Percentiles rank a stretch among this genome's conserved stretches.
These are phyloP conservation scores for Ferrisia virgata DNA, from an alignment of 2,888 invertebrate species.

Conservation along the genomic window DNA sequence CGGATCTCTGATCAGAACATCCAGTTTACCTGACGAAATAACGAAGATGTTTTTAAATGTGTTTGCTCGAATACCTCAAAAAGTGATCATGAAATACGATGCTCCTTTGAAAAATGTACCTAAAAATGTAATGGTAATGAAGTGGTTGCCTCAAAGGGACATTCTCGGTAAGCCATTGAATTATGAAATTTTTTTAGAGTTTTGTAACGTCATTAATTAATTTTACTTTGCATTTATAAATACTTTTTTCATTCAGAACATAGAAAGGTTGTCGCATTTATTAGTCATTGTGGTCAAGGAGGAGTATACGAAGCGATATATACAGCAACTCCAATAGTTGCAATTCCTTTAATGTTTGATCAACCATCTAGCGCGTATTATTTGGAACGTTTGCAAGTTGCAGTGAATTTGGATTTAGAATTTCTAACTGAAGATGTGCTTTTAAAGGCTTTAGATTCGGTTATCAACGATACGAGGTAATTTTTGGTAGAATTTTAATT, in stretches of 20 bases:
- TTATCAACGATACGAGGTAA: not conserved
- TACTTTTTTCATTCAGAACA: not conserved
- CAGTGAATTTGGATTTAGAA: not conserved
- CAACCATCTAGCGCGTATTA: not conserved
- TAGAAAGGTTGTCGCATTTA: conserved; percentile 10
- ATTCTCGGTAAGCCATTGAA: not conserved
- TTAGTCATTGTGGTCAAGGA: conserved; percentile 33
- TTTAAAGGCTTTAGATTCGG: not conserved
- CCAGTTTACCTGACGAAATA: not conserved
- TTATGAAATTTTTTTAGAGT: too few relatives aligned
- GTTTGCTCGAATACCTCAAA: conserved; percentile 18
- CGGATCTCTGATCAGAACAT: not conserved
- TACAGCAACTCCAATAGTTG: not conserved
- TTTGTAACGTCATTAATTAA: too few relatives aligned
- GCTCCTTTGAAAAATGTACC: not conserved
- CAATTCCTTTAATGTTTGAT: not conserved
- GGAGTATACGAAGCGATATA: conserved; percentile 25
- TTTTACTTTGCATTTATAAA: too few relatives aligned
- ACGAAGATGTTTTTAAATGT: not conserved
- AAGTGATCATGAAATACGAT: conserved; percentile 16
- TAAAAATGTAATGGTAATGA: not conserved
- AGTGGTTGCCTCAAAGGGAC: conserved; percentile 32
- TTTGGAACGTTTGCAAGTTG: not conserved
- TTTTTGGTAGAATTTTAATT: too few relatives aligned
- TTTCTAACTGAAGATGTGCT: not conserved